Conservation (phyloP, 1,140 invertebrate genomes). For the Proales similis region DNA sequence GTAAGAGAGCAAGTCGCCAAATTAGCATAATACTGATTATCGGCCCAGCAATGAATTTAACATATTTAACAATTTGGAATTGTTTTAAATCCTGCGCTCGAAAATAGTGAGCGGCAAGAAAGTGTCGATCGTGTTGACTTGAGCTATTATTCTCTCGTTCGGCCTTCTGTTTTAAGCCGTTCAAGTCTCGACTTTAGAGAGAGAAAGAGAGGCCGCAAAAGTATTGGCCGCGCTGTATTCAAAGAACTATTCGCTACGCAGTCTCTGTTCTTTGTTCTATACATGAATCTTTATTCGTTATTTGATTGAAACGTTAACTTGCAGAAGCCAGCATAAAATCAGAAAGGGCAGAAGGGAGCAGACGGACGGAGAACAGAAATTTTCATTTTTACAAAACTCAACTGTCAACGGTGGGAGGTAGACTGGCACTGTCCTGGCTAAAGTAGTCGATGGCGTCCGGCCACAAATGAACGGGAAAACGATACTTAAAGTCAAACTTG, state of each 20-base stretch:
- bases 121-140: background rate
- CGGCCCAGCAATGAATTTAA: too few relatives aligned
- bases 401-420: too few relatives aligned
- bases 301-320: background rate
- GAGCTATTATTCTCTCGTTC: background rate
- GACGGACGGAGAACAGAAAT: too few relatives aligned
- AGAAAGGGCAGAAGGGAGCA: too few relatives aligned
- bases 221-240: background rate
- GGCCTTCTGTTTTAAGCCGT: too few relatives aligned
- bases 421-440: constrained; percentile 36
- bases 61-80: too few relatives aligned
- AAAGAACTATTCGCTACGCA: background rate
- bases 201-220: background rate
- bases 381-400: too few relatives aligned
- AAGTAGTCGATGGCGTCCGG: constrained; percentile 39
- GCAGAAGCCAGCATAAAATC: too few relatives aligned
- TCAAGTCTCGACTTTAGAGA: background rate
- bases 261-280: background rate
- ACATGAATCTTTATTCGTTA: background rate
- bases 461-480: constrained; percentile 39
- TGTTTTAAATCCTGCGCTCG: too few relatives aligned
- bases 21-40: too few relatives aligned
- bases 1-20: too few relatives aligned
- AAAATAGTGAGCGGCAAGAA: too few relatives aligned
- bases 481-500: constrained; percentile 37